A percentile compares a stretch with the other conserved stretches of the same genome.
These are phyloP conservation scores for Catocala nupta DNA, from an alignment of 2,888 invertebrate genomes.

Conservation along the genomic window DNA sequence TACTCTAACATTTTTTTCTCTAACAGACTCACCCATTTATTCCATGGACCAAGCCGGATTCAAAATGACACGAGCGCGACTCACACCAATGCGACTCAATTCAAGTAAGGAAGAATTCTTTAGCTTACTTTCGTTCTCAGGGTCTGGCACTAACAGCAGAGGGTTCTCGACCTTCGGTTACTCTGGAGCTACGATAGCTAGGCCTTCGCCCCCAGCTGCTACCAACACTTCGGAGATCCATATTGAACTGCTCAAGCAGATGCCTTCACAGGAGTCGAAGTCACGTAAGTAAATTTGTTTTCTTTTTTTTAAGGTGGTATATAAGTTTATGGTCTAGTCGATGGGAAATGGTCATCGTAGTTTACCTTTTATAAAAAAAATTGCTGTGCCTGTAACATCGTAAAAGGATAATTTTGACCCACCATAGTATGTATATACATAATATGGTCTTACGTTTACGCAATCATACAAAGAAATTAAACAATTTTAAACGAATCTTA, in stretches of 20 bases:
- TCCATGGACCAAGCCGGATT: conserved; percentile 19
- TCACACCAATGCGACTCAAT: conserved; percentile 21
- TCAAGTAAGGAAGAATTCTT: conserved; percentile 23
- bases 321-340: too few relatives aligned
- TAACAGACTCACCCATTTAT: conserved; percentile 29
- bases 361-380: too few relatives aligned
- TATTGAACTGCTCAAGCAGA: conserved; percentile 74
- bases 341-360: too few relatives aligned
- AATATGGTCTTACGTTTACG: too few relatives aligned
- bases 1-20: conserved; percentile 30
- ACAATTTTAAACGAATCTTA: too few relatives aligned
- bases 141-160: conserved; percentile 75
- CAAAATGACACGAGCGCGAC: conserved; percentile 16
- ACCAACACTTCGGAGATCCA: conserved; percentile 78
- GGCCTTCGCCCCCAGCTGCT: conserved; percentile 74
- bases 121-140: conserved; percentile 40
- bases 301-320: too few relatives aligned
- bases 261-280: conserved; percentile 70
- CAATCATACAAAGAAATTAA: too few relatives aligned
- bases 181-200: conserved; percentile 77
- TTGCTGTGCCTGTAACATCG: too few relatives aligned
- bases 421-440: too few relatives aligned
- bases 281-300: conserved; percentile 59
- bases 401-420: too few relatives aligned
- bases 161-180: conserved; percentile 83